Conservation (phyloP, 1,140 invertebrate species). For the Sarcophaga bullata region DNA sequence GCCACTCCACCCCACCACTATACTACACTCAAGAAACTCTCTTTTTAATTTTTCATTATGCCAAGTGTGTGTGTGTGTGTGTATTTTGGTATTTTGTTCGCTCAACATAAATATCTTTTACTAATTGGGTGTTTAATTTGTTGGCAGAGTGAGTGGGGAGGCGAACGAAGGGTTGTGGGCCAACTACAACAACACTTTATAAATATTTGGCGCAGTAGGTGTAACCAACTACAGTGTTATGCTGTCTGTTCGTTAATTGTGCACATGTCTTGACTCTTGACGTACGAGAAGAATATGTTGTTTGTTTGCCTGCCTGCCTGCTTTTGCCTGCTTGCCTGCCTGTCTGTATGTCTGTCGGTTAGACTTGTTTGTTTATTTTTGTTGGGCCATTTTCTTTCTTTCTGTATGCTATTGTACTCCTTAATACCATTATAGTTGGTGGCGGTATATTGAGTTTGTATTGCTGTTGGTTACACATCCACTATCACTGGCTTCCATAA, state of each 20-base stretch:
- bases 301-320: neutral
- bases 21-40: too few relatives aligned
- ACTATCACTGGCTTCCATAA: too few relatives aligned
- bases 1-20: neutral
- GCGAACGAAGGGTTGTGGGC: neutral
- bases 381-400: conserved; percentile 23
- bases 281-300: conserved; percentile 5
- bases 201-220: conserved; percentile 28
- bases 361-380: conserved; percentile 18
- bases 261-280: conserved; percentile 39
- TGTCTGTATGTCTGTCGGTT: neutral
- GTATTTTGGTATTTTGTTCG: neutral
- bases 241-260: conserved; percentile 38
- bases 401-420: neutral
- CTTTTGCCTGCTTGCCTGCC: neutral
- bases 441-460: too few relatives aligned
- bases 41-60: neutral
- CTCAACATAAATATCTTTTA: too few relatives aligned
- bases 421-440: too few relatives aligned
- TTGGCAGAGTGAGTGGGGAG: neutral
- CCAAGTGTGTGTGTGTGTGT: neutral
- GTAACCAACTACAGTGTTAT: conserved; percentile 35
- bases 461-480: too few relatives aligned
- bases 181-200: neutral
- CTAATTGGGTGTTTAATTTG: too few relatives aligned